These are phyloP conservation scores for Burhinus bistriatus DNA, from an alignment of 2,113 vertebrate genomes.

Conservation along the genomic window DNA sequence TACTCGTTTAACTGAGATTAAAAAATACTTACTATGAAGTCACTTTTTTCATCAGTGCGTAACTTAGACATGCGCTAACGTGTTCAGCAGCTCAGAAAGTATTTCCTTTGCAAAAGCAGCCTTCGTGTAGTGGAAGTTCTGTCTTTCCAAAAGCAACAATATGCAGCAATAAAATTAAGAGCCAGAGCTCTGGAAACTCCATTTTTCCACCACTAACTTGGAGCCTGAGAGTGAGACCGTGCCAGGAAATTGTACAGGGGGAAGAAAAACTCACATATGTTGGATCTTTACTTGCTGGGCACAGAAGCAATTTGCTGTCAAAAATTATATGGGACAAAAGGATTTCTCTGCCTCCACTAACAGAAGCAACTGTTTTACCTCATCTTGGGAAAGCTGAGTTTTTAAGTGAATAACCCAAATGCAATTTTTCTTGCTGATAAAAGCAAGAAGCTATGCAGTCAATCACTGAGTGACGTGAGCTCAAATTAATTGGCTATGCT, in stretches of 20 bases:
- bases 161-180: slow-evolving; percentile 41
- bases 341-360: not conserved
- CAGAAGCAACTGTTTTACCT: not conserved
- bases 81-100: slow-evolving; percentile 31
- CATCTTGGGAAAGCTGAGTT: not conserved
- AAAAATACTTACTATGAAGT: slow-evolving; percentile 52
- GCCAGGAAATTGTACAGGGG: slow-evolving; percentile 29
- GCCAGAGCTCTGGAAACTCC: slow-evolving; percentile 30
- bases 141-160: slow-evolving; percentile 49
- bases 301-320: slow-evolving; percentile 1
- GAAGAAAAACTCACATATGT: not conserved
- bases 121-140: slow-evolving; percentile 34
- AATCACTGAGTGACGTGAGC: not conserved
- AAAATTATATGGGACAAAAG: not conserved
- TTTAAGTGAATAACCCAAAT: not conserved
- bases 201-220: not conserved
- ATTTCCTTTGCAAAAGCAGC: slow-evolving; percentile 30
- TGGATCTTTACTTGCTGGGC: not conserved
- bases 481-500: not conserved
- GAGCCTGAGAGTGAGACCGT: not conserved
- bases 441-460: not conserved
- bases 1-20: slow-evolving; percentile 27
- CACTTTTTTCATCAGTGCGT: slow-evolving; percentile 19
- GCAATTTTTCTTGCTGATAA: not conserved
- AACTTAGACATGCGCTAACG: slow-evolving; percentile 16